phyloP scores from a whole-genome alignment of 2,797 vertebrate genomes.

The Clamator glandarius region DNA sequence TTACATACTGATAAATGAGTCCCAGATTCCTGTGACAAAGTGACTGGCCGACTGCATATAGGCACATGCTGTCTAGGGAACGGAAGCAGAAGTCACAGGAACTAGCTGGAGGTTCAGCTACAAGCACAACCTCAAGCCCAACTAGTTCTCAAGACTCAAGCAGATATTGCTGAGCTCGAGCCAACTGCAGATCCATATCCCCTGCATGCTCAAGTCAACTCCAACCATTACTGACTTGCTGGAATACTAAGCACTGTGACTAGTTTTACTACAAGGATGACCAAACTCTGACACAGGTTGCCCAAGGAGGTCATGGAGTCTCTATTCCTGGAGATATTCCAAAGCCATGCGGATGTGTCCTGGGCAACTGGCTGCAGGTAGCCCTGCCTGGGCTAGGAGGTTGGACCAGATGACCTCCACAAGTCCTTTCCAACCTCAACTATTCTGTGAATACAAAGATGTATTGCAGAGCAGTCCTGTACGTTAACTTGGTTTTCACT shows the following conservation, averaged over 20 bases:
- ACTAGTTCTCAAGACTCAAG: neutral
- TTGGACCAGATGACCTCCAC: neutral
- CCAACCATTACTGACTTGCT: accelerated
- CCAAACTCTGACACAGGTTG: neutral
- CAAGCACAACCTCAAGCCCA: neutral
- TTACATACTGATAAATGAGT: conserved; percentile 2
- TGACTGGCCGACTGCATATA: neutral
- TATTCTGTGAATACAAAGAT: neutral
- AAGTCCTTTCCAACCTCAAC: neutral
- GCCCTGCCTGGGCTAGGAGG: neutral
- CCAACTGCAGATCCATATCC: neutral
- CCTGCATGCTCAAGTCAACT: accelerated
- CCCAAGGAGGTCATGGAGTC: neutral
- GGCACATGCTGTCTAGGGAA: neutral
- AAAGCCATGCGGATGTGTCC: neutral
- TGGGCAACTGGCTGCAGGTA: neutral
- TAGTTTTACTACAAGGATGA: neutral
- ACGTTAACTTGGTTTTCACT: neutral
- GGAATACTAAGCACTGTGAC: accelerated
- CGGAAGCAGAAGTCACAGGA: neutral
- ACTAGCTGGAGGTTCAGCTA: neutral
- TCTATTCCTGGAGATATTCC: neutral
- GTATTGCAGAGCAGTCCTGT: neutral
- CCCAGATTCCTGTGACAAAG: neutral
- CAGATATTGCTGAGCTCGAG: accelerated